phyloP scores from a whole-genome alignment of 2,797 vertebrate genomes.

The Perodicticus potto region DNA sequence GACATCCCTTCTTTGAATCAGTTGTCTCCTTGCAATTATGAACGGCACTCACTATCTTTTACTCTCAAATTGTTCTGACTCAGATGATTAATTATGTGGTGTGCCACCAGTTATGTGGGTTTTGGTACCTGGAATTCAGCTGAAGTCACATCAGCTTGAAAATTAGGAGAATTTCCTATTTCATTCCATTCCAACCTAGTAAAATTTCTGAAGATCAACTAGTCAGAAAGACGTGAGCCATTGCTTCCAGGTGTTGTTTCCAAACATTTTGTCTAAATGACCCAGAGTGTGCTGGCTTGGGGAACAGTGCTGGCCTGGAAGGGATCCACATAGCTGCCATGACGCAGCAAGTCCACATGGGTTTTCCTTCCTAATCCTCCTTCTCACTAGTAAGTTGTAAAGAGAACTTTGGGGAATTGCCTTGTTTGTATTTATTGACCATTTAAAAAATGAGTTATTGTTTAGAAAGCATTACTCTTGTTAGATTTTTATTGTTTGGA shows the following conservation, averaged over 20 bases:
- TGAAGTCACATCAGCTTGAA: slow-evolving; percentile 35
- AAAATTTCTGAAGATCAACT: slow-evolving; percentile 53
- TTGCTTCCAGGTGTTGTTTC: slow-evolving; percentile 54
- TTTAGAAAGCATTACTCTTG: slow-evolving; percentile 63
- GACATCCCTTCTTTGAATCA: background rate
- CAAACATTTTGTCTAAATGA: slow-evolving; percentile 9
- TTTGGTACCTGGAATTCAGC: background rate
- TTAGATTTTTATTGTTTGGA: slow-evolving; percentile 75
- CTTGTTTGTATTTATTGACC: slow-evolving; percentile 74
- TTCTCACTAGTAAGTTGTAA: slow-evolving; percentile 19
- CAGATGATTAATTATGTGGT: background rate
- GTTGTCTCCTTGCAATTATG: background rate
- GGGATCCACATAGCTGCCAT: background rate
- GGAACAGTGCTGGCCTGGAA: background rate
- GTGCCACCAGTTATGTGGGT: background rate
- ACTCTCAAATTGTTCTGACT: background rate
- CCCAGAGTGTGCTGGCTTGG: background rate
- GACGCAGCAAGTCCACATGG: background rate
- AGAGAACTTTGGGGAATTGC: slow-evolving; percentile 55
- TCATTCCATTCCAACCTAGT: background rate
- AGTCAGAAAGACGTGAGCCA: background rate
- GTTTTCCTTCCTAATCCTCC: slow-evolving; percentile 47
- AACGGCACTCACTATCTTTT: background rate
- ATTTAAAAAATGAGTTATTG: slow-evolving; percentile 78
- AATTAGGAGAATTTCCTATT: background rate